Evolutionary conservation across 2,888 invertebrate genomes (phyloP).

Genomic region (Hyalella azteca): DNA sequence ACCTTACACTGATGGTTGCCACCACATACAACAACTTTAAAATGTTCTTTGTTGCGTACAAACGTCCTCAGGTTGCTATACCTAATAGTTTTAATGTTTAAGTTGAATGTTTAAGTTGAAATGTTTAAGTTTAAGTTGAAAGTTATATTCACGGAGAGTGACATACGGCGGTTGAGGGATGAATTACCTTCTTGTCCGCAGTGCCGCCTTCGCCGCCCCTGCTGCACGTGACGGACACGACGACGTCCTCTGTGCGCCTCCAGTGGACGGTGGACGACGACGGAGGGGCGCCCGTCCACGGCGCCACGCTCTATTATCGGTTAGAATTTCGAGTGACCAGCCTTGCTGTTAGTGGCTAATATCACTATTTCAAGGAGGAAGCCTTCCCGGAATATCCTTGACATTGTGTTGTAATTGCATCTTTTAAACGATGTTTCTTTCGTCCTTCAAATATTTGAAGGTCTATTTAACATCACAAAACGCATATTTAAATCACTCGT

Average conservation of each 20-base stretch:
- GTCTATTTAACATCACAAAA: no score
- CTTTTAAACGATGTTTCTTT: no score
- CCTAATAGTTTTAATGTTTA: not conserved
- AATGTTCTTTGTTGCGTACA: not conserved
- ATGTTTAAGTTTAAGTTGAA: not conserved
- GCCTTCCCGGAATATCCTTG: no score
- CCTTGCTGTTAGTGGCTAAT: no score
- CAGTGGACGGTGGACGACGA: conserved; percentile 76
- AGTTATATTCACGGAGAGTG: not conserved
- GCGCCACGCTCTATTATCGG: conserved; percentile 60
- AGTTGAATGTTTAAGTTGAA: not conserved
- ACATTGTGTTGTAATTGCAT: no score
- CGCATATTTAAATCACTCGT: no score
- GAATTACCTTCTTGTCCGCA: conserved; percentile 60
- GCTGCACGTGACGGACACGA: conserved; percentile 77
- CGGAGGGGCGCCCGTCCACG: conserved; percentile 74
- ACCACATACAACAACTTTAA: not conserved
- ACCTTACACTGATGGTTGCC: not conserved
- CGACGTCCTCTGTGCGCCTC: conserved; percentile 75
- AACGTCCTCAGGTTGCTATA: not conserved
- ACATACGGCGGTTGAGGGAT: not conserved
- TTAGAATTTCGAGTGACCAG: no score
- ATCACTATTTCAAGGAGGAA: no score
- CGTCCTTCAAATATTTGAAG: no score
- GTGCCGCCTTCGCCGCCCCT: conserved; percentile 78